Evolutionary conservation across 2,113 vertebrate species (phyloP).

Genomic region (Hydropotes inermis): DNA sequence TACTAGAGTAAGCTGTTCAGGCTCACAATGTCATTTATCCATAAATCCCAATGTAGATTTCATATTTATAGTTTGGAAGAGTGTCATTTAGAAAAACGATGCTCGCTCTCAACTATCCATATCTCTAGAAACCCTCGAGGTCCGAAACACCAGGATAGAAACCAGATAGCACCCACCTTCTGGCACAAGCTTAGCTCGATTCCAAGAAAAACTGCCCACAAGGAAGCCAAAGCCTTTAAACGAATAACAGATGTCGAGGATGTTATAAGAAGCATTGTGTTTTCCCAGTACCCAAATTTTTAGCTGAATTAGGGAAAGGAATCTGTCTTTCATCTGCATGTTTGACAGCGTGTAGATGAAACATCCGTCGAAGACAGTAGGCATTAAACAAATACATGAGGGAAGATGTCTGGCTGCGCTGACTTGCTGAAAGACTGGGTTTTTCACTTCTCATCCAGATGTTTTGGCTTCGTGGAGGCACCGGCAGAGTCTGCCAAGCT

Average conservation of each 20-base stretch:
- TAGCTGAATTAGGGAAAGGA: slow-evolving; percentile 54
- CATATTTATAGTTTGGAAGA: neutral
- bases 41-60: slow-evolving; percentile 27
- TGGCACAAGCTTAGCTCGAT: neutral
- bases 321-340: slow-evolving; percentile 62
- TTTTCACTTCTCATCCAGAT: neutral
- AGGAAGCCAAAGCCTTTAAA: slow-evolving; percentile 41
- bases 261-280: slow-evolving; percentile 38
- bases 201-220: slow-evolving; percentile 55
- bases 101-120: neutral
- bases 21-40: neutral
- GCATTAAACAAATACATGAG: slow-evolving; percentile 61
- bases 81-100: neutral
- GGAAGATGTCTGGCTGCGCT: slow-evolving; percentile 37
- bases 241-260: slow-evolving; percentile 56
- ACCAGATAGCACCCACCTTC: neutral
- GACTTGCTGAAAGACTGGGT: neutral
- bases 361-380: slow-evolving; percentile 45
- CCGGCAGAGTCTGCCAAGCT: slow-evolving; percentile 38
- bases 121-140: slow-evolving; percentile 36
- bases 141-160: neutral
- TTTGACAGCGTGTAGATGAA: slow-evolving; percentile 60
- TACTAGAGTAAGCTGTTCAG: neutral
- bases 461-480: neutral
- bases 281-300: slow-evolving; percentile 43